Conservation (phyloP, 2,113 vertebrate species). For the Macheiramphus alcinus region DNA sequence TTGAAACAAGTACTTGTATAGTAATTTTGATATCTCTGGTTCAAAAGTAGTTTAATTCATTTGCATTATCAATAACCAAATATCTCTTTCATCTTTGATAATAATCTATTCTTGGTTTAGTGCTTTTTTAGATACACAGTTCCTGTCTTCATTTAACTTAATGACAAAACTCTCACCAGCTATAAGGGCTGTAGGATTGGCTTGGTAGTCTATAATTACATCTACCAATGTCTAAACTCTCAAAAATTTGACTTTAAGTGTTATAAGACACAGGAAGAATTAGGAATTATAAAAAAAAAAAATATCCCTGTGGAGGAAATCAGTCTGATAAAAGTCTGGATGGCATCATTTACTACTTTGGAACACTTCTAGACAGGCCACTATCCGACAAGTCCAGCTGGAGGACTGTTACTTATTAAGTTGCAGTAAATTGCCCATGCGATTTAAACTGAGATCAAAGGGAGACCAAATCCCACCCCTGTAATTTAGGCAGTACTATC, state of each 20-base stretch:
- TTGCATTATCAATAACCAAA: background rate
- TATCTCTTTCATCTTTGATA: background rate
- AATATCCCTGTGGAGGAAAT: background rate
- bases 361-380: background rate
- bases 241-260: background rate
- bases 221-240: background rate
- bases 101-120: background rate
- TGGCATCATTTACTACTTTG: background rate
- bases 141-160: background rate
- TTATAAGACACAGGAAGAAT: background rate
- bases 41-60: background rate
- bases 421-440: background rate
- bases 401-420: background rate
- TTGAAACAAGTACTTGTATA: background rate
- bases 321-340: background rate
- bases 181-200: background rate
- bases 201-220: background rate
- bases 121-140: background rate
- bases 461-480: background rate
- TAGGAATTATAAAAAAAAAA: background rate
- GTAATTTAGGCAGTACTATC: background rate
- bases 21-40: background rate
- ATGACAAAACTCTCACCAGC: background rate
- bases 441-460: constrained; percentile 21
- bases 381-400: background rate